Base-by-base conservation (phyloP, 2,113 vertebrate species). In the Columbina picui region DNA sequence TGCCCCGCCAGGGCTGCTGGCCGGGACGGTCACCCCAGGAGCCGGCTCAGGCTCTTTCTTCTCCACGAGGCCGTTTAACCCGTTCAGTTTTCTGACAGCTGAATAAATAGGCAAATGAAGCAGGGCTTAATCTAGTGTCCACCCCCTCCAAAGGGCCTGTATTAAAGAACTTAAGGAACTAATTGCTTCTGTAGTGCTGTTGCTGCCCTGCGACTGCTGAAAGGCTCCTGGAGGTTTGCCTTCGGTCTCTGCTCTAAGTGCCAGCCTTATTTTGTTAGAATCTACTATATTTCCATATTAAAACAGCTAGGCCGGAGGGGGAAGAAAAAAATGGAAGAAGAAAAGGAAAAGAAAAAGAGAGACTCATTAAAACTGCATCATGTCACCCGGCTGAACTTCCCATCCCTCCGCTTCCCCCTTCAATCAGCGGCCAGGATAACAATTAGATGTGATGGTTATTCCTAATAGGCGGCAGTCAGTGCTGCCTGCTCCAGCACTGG, bases 291-390 rank as follows among this genome's bases (percentile, higher is more conserved):
- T 68, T 49, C 64, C 53, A 32, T 84, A 90, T 88, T 86, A 93
- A 96, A 96, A 74, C 90, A 92, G n/a, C 68, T 71, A 71, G 64
- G 38, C 87, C 12, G 0, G 63, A 30, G 65, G n/a, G 6, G 32
- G 11, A 14, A 27, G 15, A 17, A 39, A 8, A 30, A 61, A 76
- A 91, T 8, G n/a, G 30, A 23, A 90, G 57, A 86, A 76, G 53
- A 79, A 94, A 93, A 93, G 45, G 63, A 55, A 71, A 95, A 83
- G 89, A 87, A 89, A 82, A 91, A 93, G 89, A 86, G 83, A 81
- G 90, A 84, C 90, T 96, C 96, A 97, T 96, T 96, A 95, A 96
- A 95, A 94, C 91, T 88, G 94, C 95, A 94, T 96, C 94, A 38
- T 89, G 95, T 95, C 87, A 96, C 93, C 75, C 30, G 4, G 87